Percentiles rank a stretch among this genome's conserved stretches.
These are phyloP conservation scores for Albula glossodonta DNA, from an alignment of 2,113 vertebrate species.

Conservation along the genomic window DNA sequence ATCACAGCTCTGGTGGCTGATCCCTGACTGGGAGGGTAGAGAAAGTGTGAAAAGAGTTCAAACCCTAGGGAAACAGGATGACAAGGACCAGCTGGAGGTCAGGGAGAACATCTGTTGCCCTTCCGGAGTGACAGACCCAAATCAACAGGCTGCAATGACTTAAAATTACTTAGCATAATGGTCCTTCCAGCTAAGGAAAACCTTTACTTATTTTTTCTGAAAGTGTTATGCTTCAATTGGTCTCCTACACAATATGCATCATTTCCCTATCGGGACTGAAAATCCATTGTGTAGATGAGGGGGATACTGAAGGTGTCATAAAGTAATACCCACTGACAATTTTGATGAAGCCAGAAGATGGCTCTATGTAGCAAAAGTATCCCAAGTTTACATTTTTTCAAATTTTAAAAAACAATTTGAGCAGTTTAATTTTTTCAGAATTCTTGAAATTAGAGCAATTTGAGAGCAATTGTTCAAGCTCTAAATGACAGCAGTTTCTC, in stretches of 20 bases:
- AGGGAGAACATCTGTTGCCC: slow-evolving; percentile 10
- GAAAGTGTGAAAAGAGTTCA: slow-evolving; percentile 16
- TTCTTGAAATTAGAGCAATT: background rate
- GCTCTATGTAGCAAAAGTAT: background rate
- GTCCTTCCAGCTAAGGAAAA: background rate
- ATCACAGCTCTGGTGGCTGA: slow-evolving; percentile 24
- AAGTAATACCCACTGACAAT: background rate
- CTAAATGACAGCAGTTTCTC: background rate
- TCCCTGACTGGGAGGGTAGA: slow-evolving; percentile 5
- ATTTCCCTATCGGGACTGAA: background rate
- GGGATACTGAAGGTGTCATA: background rate
- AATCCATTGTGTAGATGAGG: background rate
- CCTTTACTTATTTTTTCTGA: background rate
- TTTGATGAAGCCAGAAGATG: background rate
- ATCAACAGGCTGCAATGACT: background rate
- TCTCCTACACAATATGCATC: background rate
- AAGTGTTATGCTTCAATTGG: background rate
- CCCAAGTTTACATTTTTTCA: background rate
- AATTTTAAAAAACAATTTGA: too few species aligned
- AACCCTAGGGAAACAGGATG: background rate
- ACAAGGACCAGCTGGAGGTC: slow-evolving; percentile 13
- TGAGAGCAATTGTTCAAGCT: background rate
- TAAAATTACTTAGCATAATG: slow-evolving; percentile 3
- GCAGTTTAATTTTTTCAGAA: background rate
- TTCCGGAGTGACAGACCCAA: background rate